Percentiles rank a stretch among this genome's conserved stretches.
Conservation (phyloP, 2,888 invertebrate genomes). For the Caenorhabditis imperialis region DNA sequence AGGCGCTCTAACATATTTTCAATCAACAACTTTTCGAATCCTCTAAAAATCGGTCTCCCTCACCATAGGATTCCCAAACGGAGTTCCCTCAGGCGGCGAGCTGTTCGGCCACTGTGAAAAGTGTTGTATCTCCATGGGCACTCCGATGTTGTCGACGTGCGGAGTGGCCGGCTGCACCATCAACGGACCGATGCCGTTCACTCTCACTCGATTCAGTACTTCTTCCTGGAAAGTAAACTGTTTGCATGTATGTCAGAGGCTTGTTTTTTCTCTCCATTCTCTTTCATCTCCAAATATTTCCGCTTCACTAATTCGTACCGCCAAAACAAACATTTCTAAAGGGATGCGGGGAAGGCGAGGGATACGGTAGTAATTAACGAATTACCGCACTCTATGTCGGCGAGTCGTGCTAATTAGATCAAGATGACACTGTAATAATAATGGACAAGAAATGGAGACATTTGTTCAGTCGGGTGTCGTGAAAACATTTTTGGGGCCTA, state of each 20-base stretch:
- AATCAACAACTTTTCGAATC: not conserved
- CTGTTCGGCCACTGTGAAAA: conserved; percentile 85
- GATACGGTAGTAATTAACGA: conserved; percentile 52
- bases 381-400: conserved; percentile 44
- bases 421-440: conserved; percentile 51
- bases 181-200: conserved; percentile 94
- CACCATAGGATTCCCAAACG: conserved; percentile 42
- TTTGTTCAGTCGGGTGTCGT: conserved; percentile 51
- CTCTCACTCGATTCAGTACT: conserved; percentile 80
- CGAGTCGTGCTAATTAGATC: conserved; percentile 37
- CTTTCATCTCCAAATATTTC: no score
- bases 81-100: not conserved
- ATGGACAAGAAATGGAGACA: conserved; percentile 16
- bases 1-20: no score
- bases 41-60: not conserved
- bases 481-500: conserved; percentile 15
- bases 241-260: not conserved
- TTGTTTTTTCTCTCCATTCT: no score
- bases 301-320: conserved; percentile 24
- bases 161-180: conserved; percentile 88
- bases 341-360: conserved; percentile 3
- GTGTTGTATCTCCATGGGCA: conserved; percentile 88
- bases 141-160: conserved; percentile 83
- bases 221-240: conserved; percentile 73
- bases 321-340: conserved; percentile 28